Conservation (phyloP, 2,113 vertebrate species). For the Pseudonaja textilis region DNA sequence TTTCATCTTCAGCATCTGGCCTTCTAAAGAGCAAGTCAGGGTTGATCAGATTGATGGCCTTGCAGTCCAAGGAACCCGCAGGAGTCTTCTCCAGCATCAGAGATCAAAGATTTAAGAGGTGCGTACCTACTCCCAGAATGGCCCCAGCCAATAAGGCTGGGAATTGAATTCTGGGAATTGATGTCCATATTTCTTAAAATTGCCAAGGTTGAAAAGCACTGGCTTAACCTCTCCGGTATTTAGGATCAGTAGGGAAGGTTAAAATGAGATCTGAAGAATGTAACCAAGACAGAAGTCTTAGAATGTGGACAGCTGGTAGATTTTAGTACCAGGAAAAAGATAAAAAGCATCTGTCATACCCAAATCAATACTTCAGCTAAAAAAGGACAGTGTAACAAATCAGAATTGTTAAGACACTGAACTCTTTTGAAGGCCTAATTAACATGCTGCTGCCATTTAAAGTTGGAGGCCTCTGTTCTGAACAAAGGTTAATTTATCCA, state of each 20-base stretch:
- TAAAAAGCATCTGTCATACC: too few relatives aligned
- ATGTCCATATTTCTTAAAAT: background rate
- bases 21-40: too few relatives aligned
- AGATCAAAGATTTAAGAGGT: too few relatives aligned
- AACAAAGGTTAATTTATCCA: background rate
- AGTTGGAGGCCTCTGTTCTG: background rate
- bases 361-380: background rate
- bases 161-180: background rate
- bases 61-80: too few relatives aligned
- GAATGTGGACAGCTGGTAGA: background rate
- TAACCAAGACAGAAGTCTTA: background rate
- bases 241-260: background rate
- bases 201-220: background rate
- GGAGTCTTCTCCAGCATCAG: too few relatives aligned
- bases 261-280: background rate
- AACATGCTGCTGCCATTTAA: fast-evolving
- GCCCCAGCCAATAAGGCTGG: background rate
- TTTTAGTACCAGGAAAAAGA: background rate
- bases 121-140: background rate
- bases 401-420: background rate
- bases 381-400: background rate
- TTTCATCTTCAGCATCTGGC: too few relatives aligned
- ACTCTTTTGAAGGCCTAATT: conserved; percentile 10
- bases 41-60: too few relatives aligned
- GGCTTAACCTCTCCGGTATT: background rate